Evolutionary conservation across 1,140 invertebrate species (phyloP), one percentile per base, ranked within the genome.

Genomic region (Formica exsecta): DNA sequence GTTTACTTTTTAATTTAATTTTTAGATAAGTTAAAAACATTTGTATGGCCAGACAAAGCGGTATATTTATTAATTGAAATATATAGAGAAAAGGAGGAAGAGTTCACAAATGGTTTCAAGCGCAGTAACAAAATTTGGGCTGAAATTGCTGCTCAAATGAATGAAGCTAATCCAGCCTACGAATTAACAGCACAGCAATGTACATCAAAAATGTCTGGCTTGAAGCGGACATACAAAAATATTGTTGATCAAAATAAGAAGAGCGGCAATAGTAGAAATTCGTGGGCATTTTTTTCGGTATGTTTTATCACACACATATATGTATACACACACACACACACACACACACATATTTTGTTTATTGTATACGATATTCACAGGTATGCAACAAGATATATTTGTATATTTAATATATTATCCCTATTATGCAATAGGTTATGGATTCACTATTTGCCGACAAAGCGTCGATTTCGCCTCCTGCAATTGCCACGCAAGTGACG

Each of bases 61-160:
- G 1, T 48, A n/a, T 22, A 48, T 36, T 29, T 70, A 19, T 70
- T 70, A 29, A 9, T 70, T n/a, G 13, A 70, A 70, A 0, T 70
- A 11, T 70, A 70, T 9, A 70, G 66, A 70, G 66, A 70, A 70
- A 70, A 3, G 19, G 41, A 70, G 22, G 41, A 70, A 19, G 41
- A 70, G 2, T 70, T 70, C 22, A 48, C 13, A 29, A 29, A 1
- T 29, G 16, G 66, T 48, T 9, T 48, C 6, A 70, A 70, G 19
- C 66, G 22, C 8, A 29, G 3, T 3, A 70, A 70, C 8, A 70
- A 70, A 70, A 51, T 70, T 51, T 70, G 41, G 41, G 3, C n/a
- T 11, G 41, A 70, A 29, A 70, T 70, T 66, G 19, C 65, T 0
- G 36, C 16, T 22, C 1, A 41, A 8, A 66, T 66, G 36, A 41